Conservation (phyloP, 2,113 vertebrate genomes). For the Mesitornis unicolor region DNA sequence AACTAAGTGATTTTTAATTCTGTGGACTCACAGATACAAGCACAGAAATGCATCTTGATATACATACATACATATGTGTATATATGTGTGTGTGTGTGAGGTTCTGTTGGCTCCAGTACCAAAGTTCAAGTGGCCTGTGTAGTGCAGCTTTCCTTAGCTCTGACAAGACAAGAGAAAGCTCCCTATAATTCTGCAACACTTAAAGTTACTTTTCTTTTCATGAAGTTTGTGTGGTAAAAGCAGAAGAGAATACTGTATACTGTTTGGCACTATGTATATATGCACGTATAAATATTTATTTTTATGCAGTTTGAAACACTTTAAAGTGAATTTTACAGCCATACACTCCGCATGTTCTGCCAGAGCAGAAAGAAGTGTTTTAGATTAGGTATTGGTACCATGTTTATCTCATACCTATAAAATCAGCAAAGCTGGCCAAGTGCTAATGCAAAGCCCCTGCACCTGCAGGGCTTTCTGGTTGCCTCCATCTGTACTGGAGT, state of each 20-base stretch:
- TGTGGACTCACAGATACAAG: neutral
- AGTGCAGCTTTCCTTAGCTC: neutral
- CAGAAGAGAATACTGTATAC: neutral
- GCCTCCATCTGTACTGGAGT: neutral
- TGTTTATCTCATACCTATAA: neutral
- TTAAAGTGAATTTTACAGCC: neutral
- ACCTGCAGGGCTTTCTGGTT: neutral
- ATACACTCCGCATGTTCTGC: neutral
- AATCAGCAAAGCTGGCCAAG: neutral
- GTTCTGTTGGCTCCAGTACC: neutral
- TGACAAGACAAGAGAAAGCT: neutral
- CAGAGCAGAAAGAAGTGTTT: neutral
- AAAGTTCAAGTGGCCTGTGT: neutral
- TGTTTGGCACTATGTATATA: neutral
- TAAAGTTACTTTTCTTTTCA: neutral
- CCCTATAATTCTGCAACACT: neutral
- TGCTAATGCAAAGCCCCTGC: neutral
- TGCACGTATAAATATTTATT: constrained; percentile 2
- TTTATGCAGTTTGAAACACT: neutral
- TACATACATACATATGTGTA: too few relatives aligned
- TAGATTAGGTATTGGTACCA: rapidly evolving
- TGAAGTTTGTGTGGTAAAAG: neutral
- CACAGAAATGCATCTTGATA: neutral
- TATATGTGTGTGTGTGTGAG: too few relatives aligned
- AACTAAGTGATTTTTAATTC: neutral